Base-by-base conservation (phyloP, 2,797 vertebrate genomes). In the Lepilemur ruficaudatus region DNA sequence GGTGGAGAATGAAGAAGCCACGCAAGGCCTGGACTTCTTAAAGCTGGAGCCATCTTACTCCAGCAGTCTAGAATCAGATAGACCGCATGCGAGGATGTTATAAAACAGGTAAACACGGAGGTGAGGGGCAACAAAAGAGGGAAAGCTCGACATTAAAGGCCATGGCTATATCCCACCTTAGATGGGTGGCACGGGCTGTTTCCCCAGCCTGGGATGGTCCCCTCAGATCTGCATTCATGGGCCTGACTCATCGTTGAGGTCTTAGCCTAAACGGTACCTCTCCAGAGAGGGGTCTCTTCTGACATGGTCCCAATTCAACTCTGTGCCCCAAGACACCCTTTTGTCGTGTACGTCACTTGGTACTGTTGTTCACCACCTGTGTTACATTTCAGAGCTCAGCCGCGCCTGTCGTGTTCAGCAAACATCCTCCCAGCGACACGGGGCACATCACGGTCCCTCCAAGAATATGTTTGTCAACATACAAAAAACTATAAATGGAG, bases 231-330 rank as follows among this genome's bases (percentile, higher is more conserved):
- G 59, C 23, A n/a, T 18, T 13, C 20, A 18, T 6, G 12, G 0
- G 1, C 73, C 50, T 30, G 3, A 30, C 17, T 32, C 2, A 1
- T n/a, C 4, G 1, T 8, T 41, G 30, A 61, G 28, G 25, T 32
- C 67, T 91, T 14, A 28, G 35, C 48, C 22, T 43, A 17, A 4
- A n/a, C 0, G 20, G 28, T 5, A 17, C 30, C 20, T 23, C 4
- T 4, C 23, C 41, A 0, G 22, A 41, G 30, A 38, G 22, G 52
- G 2, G 14, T 35, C 18, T 4, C 4, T 2, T 38, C 2, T 5
- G 7, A 25, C 28, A 14, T 0, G 18, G n/a, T n/a, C 22, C 46
- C 3, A 6, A 3, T 9, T 17, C 23, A 17, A 1, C 22, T 75
- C 35, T 6, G 14, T 52, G 1, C 17, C 28, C 85, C 41, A 22